Conservation (phyloP, 2,888 invertebrate species). For the Dicyrtomina minuta region DNA sequence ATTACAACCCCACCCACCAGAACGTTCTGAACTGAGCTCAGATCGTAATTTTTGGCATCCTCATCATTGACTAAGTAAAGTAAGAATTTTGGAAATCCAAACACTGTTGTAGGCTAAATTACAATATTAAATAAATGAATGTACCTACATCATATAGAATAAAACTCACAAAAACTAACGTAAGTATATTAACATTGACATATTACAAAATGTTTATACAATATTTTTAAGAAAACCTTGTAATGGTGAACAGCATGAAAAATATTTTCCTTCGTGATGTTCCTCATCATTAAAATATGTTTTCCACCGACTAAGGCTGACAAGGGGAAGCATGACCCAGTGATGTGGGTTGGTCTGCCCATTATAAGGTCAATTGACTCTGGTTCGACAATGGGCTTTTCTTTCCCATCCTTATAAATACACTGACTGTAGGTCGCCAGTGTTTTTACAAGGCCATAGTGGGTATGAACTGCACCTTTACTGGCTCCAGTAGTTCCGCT, state of each 20-base stretch:
- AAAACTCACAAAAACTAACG: no score
- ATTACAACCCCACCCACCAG: slow-evolving; percentile 42
- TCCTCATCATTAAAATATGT: slow-evolving; percentile 43
- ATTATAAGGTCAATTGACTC: not conserved
- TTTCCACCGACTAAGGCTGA: slow-evolving; percentile 43
- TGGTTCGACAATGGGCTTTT: not conserved
- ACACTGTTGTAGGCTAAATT: slow-evolving; percentile 26
- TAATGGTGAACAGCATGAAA: slow-evolving; percentile 45
- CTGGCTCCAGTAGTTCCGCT: slow-evolving; percentile 32
- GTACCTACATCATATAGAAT: not conserved
- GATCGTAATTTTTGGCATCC: slow-evolving; percentile 34
- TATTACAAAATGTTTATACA: no score
- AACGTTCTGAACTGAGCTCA: slow-evolving; percentile 31
- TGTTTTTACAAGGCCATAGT: not conserved
- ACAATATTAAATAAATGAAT: not conserved
- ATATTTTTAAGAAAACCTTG: no score
- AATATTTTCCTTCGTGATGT: slow-evolving; percentile 44
- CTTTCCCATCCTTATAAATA: no score
- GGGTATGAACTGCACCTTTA: slow-evolving; percentile 28
- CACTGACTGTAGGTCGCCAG: not conserved
- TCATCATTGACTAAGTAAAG: slow-evolving; percentile 34
- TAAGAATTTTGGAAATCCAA: slow-evolving; percentile 45
- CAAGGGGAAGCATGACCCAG: slow-evolving; percentile 47
- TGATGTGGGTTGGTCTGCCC: slow-evolving; percentile 43
- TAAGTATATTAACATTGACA: no score